Conservation (phyloP, 2,797 vertebrate species). For the Diceros bicornis region DNA sequence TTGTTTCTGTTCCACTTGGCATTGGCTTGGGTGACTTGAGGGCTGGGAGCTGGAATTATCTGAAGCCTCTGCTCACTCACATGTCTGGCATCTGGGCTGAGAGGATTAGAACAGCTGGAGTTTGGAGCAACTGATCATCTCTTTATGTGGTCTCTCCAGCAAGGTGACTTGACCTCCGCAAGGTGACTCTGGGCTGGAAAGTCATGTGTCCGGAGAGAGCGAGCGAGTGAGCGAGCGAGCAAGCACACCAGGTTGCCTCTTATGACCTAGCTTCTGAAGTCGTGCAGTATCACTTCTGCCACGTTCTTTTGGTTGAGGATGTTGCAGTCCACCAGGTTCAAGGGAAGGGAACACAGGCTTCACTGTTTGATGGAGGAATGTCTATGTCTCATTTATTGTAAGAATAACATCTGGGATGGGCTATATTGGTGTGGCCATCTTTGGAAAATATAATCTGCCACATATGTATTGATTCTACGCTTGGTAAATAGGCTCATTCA, state of each 20-base stretch:
- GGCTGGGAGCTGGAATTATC: neutral
- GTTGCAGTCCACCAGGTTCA: neutral
- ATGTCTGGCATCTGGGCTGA: neutral
- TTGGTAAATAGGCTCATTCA: slow-evolving; percentile 44
- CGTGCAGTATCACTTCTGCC: neutral
- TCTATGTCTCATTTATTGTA: neutral
- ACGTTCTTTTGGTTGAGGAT: neutral
- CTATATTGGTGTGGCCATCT: neutral
- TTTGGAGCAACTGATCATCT: neutral
- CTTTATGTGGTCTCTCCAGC: neutral
- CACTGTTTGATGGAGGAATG: neutral
- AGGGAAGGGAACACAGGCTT: neutral
- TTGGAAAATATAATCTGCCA: slow-evolving; percentile 42
- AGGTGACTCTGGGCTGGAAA: neutral
- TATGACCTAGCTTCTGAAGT: neutral
- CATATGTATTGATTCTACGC: neutral
- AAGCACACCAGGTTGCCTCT: neutral
- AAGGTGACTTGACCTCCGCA: neutral
- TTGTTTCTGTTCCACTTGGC: neutral
- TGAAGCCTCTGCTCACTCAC: neutral
- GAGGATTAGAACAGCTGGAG: neutral
- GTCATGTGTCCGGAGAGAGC: neutral
- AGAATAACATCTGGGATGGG: neutral
- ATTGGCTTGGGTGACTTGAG: neutral
- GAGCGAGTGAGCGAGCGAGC: too few species aligned